Percentiles rank a stretch among this genome's conserved stretches.
Evolutionary conservation across 2,113 vertebrate genomes (phyloP).

Genomic region (Formicarius rufipectus): DNA sequence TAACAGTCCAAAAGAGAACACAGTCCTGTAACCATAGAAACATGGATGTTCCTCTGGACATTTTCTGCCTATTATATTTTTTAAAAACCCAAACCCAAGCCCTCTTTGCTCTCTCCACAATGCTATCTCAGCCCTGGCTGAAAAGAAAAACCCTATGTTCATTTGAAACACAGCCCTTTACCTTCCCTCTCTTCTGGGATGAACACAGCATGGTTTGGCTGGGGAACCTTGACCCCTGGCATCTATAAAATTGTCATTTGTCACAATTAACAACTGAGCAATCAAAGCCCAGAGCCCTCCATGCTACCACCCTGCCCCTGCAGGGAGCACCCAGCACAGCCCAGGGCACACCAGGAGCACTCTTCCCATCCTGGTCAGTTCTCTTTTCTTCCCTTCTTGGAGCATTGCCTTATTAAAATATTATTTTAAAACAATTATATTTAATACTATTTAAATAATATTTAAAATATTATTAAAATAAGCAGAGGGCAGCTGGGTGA

Average conservation of each 20-base stretch:
- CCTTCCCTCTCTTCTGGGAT: neutral
- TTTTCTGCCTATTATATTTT: conserved; percentile 39
- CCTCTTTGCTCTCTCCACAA: neutral
- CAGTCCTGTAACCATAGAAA: conserved; percentile 77
- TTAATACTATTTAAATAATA: too few species aligned
- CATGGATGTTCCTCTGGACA: conserved; percentile 45
- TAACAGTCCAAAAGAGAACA: conserved; percentile 3
- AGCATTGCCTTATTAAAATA: neutral
- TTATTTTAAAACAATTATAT: too few species aligned
- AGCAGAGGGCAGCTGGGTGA: neutral
- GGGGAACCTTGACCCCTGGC: neutral
- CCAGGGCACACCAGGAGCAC: neutral
- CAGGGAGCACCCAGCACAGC: neutral
- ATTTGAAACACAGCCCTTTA: neutral
- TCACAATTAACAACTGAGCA: neutral
- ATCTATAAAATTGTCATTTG: neutral
- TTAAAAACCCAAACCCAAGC: neutral
- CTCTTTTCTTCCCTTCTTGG: neutral
- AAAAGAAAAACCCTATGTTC: neutral
- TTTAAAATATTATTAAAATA: too few species aligned
- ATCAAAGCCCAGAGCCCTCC: neutral
- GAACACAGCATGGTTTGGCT: neutral
- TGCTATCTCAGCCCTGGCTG: neutral
- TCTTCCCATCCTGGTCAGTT: neutral
- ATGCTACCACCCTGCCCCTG: neutral